Conservation (phyloP, 2,113 vertebrate genomes). For the Platichthys flesus region DNA sequence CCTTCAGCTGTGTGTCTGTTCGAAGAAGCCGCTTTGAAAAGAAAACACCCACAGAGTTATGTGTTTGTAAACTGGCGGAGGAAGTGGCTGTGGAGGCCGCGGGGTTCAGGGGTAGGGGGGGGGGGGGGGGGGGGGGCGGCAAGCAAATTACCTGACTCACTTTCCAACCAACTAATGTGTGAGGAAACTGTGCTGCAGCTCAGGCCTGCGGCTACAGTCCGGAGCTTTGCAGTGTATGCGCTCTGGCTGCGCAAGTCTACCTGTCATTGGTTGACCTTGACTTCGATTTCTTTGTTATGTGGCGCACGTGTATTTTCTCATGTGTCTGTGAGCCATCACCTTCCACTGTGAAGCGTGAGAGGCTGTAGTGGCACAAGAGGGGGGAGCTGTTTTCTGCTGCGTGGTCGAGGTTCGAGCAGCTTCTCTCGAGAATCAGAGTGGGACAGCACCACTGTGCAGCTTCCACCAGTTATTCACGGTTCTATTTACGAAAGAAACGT, state of each 20-base stretch:
- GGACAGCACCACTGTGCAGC: background rate
- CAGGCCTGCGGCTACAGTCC: too few relatives aligned
- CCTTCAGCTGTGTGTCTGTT: slow-evolving; percentile 56
- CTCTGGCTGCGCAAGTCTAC: too few relatives aligned
- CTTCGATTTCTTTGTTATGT: background rate
- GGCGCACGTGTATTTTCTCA: background rate
- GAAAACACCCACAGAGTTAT: slow-evolving; percentile 67
- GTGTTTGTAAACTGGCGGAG: slow-evolving; percentile 71
- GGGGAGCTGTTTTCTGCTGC: slow-evolving; percentile 20
- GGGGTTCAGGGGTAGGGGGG: background rate
- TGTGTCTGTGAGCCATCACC: slow-evolving; percentile 45
- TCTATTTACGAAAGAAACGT: background rate
- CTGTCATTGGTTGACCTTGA: background rate
- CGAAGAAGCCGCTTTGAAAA: slow-evolving; percentile 65
- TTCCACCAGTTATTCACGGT: slow-evolving; percentile 4
- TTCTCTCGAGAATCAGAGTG: slow-evolving; percentile 12
- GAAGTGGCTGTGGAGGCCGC: slow-evolving; percentile 69
- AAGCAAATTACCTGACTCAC: too few relatives aligned
- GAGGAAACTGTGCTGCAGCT: too few relatives aligned
- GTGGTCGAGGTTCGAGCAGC: slow-evolving; percentile 13
- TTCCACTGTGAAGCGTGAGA: slow-evolving; percentile 47
- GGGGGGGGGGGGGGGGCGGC: too few relatives aligned
- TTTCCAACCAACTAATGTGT: too few relatives aligned
- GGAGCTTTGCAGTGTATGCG: too few relatives aligned
- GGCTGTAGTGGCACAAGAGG: background rate